Evolutionary conservation across 2,113 vertebrate genomes (phyloP).

Genomic region (Ascaphus truei): DNA sequence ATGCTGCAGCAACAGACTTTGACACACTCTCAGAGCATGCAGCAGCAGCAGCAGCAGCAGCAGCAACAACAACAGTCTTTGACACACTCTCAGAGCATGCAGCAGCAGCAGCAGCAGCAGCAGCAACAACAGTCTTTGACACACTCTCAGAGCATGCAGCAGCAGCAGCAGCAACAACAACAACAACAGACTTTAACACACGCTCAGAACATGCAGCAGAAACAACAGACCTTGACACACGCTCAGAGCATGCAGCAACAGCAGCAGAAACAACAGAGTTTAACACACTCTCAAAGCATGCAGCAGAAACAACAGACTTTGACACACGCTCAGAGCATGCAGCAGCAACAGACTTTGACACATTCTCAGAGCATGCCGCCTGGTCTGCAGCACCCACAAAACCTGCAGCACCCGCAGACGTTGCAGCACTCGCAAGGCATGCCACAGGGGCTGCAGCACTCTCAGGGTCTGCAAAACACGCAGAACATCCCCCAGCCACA

Average conservation of each 20-base stretch:
- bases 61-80: slow-evolving; percentile 58
- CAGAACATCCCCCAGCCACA: slow-evolving; percentile 56
- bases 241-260: slow-evolving; percentile 65
- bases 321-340: slow-evolving; percentile 68
- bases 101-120: slow-evolving; percentile 65
- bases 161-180: slow-evolving; percentile 55
- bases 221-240: slow-evolving; percentile 59
- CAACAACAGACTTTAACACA: slow-evolving; percentile 57
- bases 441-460: slow-evolving; percentile 67
- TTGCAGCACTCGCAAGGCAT: slow-evolving; percentile 59
- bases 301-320: slow-evolving; percentile 62
- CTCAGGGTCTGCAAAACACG: slow-evolving; percentile 52
- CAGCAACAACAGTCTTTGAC: slow-evolving; percentile 60
- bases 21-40: slow-evolving; percentile 61
- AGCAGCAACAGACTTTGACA: slow-evolving; percentile 77
- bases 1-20: slow-evolving; percentile 77
- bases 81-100: slow-evolving; percentile 58
- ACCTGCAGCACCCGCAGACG: slow-evolving; percentile 55
- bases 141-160: slow-evolving; percentile 59
- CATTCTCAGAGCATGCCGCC: slow-evolving; percentile 58
- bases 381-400: slow-evolving; percentile 53
- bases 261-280: slow-evolving; percentile 46
- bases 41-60: slow-evolving; percentile 51
- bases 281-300: slow-evolving; percentile 65
- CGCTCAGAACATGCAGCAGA: slow-evolving; percentile 52